Conservation (phyloP, 2,113 vertebrate genomes). For the Arenaria interpres region DNA sequence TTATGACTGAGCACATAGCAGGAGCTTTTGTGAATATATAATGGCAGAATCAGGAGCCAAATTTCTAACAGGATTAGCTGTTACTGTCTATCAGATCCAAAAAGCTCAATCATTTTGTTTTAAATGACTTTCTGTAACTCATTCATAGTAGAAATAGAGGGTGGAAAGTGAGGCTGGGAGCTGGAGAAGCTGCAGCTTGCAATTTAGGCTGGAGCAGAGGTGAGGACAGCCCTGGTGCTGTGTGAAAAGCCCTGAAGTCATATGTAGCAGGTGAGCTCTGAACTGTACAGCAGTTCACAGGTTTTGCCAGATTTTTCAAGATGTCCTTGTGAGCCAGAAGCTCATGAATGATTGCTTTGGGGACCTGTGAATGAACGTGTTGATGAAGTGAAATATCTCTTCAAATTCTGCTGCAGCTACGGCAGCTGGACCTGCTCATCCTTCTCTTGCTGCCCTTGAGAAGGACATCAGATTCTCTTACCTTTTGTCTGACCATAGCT, state of each 20-base stretch:
- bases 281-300: neutral
- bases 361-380: neutral
- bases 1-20: conserved; percentile 47
- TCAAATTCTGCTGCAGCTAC: neutral
- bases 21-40: conserved; percentile 58
- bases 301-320: neutral
- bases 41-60: conserved; percentile 35
- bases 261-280: neutral
- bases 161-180: neutral
- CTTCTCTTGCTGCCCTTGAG: neutral
- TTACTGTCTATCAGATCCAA: conserved; percentile 39
- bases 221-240: neutral
- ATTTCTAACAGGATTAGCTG: conserved; percentile 62
- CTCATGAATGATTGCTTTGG: neutral
- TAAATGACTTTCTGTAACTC: conserved; percentile 39
- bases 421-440: neutral
- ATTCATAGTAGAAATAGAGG: neutral
- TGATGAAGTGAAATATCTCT: neutral
- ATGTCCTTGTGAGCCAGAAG: neutral
- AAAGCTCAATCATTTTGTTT: conserved; percentile 40
- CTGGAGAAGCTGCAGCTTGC: neutral
- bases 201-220: neutral
- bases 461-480: neutral
- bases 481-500: neutral
- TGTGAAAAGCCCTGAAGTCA: neutral